A percentile compares a stretch with the other conserved stretches of the same genome.
These are phyloP conservation scores for Eupithecia pulchellata DNA, from an alignment of 2,888 invertebrate species.

Conservation along the genomic window DNA sequence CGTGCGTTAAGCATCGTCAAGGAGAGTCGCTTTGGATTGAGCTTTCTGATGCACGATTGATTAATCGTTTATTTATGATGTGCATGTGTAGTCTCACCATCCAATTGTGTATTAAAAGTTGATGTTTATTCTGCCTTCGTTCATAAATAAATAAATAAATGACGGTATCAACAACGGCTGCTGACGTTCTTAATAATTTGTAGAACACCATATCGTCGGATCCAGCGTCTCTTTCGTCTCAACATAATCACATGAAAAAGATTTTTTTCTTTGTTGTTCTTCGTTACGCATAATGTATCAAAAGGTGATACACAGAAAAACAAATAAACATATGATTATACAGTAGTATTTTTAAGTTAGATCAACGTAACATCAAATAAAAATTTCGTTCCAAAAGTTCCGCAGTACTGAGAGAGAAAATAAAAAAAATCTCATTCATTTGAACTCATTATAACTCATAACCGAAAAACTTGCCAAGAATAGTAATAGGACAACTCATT, in stretches of 20 bases:
- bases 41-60: not conserved
- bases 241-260: not conserved
- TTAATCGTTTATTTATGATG: not conserved
- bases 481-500: slow-evolving; percentile 23
- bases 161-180: too few species aligned
- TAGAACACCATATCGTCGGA: not conserved
- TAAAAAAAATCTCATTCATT: not conserved
- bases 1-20: not conserved
- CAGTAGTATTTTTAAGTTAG: not conserved
- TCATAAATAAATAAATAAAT: too few species aligned
- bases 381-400: not conserved
- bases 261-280: not conserved
- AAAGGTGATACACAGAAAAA: too few species aligned
- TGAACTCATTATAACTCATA: slow-evolving; percentile 11
- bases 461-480: slow-evolving; percentile 27
- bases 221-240: not conserved
- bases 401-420: not conserved
- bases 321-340: not conserved
- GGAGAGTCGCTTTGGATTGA: not conserved
- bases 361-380: not conserved
- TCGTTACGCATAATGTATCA: too few species aligned
- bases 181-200: too few species aligned
- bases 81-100: not conserved
- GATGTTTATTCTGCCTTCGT: too few species aligned
- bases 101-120: not conserved